Conservation (phyloP, 2,888 invertebrate species). For the Dione vanillae region DNA sequence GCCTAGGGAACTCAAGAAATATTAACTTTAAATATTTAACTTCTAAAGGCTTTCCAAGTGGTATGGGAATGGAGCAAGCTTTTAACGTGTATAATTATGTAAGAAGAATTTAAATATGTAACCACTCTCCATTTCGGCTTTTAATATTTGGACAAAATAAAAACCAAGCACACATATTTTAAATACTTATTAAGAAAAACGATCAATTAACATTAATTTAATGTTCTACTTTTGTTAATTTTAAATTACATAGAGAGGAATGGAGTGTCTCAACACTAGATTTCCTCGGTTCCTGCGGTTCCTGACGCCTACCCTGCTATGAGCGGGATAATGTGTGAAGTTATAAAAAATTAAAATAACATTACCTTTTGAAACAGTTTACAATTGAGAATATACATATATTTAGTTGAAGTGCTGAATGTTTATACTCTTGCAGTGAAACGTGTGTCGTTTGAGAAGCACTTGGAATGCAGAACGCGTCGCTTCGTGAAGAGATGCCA, state of each 20-base stretch:
- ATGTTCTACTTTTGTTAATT: too few species aligned
- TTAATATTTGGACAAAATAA: too few species aligned
- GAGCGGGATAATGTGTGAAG: too few species aligned
- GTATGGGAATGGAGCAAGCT: background rate
- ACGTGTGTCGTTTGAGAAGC: slow-evolving; percentile 2
- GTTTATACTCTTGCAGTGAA: background rate
- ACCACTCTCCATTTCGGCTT: background rate
- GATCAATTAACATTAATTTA: too few species aligned
- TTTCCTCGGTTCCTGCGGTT: too few species aligned
- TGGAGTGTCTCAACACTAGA: too few species aligned
- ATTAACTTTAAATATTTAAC: background rate
- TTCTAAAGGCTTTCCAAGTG: background rate
- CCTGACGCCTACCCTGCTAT: too few species aligned
- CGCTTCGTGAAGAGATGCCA: background rate
- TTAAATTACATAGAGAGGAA: too few species aligned
- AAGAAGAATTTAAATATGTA: background rate
- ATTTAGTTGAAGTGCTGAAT: background rate
- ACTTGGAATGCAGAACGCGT: slow-evolving; percentile 28
- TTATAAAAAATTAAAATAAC: too few species aligned
- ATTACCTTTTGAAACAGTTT: too few species aligned
- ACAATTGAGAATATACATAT: background rate
- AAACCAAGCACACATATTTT: too few species aligned
- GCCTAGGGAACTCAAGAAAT: background rate
- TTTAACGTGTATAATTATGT: background rate
- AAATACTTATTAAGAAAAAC: too few species aligned